Conservation (phyloP, 2,113 vertebrate species). For the Periophthalmodon schlosseri region DNA sequence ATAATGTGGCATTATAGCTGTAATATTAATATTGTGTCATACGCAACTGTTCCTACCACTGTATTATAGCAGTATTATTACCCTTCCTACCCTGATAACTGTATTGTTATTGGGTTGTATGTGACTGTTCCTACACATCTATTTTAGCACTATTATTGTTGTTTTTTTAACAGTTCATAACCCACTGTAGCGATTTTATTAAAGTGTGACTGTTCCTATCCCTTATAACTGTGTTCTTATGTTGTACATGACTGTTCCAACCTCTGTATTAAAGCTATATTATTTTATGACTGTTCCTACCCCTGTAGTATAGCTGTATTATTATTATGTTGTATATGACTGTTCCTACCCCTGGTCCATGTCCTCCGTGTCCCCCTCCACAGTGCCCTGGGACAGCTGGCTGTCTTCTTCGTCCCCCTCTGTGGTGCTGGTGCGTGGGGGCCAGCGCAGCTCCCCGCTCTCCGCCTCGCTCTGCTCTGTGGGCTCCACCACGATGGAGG, state of each 20-base stretch:
- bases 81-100: too few relatives aligned
- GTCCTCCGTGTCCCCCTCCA: constrained; percentile 32
- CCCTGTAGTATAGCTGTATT: neutral
- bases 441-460: constrained; percentile 50
- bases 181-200: too few relatives aligned
- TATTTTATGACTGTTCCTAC: neutral
- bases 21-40: too few relatives aligned
- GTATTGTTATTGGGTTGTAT: too few relatives aligned
- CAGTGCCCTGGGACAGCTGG: constrained; percentile 2
- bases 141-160: too few relatives aligned
- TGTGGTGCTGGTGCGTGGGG: constrained; percentile 19
- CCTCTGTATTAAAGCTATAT: neutral
- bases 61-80: too few relatives aligned
- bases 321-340: neutral
- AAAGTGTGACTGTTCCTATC: too few relatives aligned
- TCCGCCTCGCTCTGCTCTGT: constrained; percentile 59
- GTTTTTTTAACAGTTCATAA: too few relatives aligned
- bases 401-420: constrained; percentile 28
- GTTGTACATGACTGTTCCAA: neutral
- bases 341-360: constrained; percentile 34
- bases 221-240: too few relatives aligned
- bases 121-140: too few relatives aligned
- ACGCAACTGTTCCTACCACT: too few relatives aligned
- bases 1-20: too few relatives aligned
- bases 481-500: constrained; percentile 78